Conservation (phyloP, 2,888 invertebrate genomes). For the Tromatobia lineatoria region DNA sequence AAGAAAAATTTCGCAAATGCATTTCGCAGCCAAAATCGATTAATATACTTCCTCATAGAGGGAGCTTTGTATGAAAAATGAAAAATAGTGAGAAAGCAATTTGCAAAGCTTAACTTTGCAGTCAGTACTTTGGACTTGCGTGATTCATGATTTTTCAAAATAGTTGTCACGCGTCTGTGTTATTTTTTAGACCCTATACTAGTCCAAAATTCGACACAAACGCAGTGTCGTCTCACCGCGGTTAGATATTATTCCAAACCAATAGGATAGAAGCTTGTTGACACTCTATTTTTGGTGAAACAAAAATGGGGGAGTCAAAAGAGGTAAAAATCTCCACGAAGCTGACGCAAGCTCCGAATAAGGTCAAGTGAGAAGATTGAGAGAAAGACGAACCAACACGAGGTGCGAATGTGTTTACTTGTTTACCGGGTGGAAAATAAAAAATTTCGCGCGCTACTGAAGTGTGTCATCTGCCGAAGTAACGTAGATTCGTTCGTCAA, state of each 20-base stretch:
- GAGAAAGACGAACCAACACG: slow-evolving; percentile 45
- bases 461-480: background rate
- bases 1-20: no score
- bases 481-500: background rate
- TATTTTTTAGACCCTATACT: background rate
- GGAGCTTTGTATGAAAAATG: no score
- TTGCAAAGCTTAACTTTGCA: no score
- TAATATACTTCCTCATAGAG: no score
- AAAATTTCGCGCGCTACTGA: background rate
- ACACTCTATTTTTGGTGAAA: slow-evolving; percentile 59
- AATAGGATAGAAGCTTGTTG: slow-evolving; percentile 41
- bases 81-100: no score
- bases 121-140: background rate
- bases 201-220: background rate
- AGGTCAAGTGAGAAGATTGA: slow-evolving; percentile 61
- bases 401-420: slow-evolving; percentile 48
- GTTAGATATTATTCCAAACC: slow-evolving; percentile 48
- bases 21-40: no score
- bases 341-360: slow-evolving; percentile 41
- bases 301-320: background rate
- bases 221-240: background rate
- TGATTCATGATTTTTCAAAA: background rate
- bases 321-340: slow-evolving; percentile 30
- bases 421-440: slow-evolving; percentile 46
- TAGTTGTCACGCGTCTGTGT: no score